These are phyloP conservation scores for Tringa solitaria DNA, from an alignment of 2,113 vertebrate species.

Conservation along the genomic window DNA sequence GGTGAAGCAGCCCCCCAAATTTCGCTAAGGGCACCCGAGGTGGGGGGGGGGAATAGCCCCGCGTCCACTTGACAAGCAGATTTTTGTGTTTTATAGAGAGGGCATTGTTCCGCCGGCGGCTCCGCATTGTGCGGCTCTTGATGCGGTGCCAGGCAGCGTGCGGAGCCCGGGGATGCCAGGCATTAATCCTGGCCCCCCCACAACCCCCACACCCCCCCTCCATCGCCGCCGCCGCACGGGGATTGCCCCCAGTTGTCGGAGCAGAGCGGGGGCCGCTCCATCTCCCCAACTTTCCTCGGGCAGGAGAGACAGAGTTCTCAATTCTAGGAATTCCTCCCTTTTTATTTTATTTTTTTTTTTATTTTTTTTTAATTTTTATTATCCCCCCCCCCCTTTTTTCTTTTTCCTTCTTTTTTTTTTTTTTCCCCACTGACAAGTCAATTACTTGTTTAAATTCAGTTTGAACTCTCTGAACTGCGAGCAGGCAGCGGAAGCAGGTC, in stretches of 20 bases:
- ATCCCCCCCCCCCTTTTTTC: background rate
- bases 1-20: background rate
- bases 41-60: background rate
- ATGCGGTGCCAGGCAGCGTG: slow-evolving; percentile 80
- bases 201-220: too few species aligned
- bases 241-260: background rate
- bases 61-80: slow-evolving; percentile 39
- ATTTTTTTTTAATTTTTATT: background rate
- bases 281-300: slow-evolving; percentile 10
- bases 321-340: slow-evolving; percentile 23
- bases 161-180: slow-evolving; percentile 74
- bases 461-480: slow-evolving; percentile 71
- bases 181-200: slow-evolving; percentile 26
- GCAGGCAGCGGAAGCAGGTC: slow-evolving; percentile 64
- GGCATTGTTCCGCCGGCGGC: slow-evolving; percentile 73
- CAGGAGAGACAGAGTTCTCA: background rate
- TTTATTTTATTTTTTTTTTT: too few species aligned
- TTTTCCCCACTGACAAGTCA: slow-evolving; percentile 59
- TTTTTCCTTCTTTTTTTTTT: background rate
- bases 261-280: background rate
- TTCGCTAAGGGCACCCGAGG: background rate
- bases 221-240: background rate
- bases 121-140: slow-evolving; percentile 76
- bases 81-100: slow-evolving; percentile 75
- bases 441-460: slow-evolving; percentile 72